Evolutionary conservation across 2,113 vertebrate genomes (phyloP), one percentile per base, ranked within the genome.

Genomic region (Albula goreensis): DNA sequence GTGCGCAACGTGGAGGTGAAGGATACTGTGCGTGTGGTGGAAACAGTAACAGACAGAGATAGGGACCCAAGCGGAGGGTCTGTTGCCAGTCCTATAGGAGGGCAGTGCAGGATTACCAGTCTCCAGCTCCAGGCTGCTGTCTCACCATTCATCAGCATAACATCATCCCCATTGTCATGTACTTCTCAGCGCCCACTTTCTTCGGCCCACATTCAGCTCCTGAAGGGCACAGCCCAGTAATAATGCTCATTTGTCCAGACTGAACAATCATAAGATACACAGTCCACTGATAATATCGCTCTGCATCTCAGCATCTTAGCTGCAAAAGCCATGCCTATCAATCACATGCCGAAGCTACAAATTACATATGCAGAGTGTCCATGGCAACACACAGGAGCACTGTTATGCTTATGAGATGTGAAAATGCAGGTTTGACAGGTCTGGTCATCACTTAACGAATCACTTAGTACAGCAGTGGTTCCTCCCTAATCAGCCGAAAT

Each of bases 1-100:
- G 98, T 99, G 95, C 98, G 98, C 95, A 99, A 99, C 0, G 98
- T 99, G 95, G 98, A 99, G 98, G 98, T 99, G 95, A 97, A 95
- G 92, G 95, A 95, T 92, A 94, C 95, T 95, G 95, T 95, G 95
- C 95, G 95, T 96, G 95, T 94, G 95, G 92, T 93, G 94, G 94
- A 91, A 94, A 94, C 93, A 96, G 95, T 96, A 96, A 95, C 92
- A 90, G 90, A 85, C 92, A 94, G 91, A 92, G 91, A 92, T 93
- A 92, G 88, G 83, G 87, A 19, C 82, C 11, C 2, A 85, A 88
- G 60, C 77, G 87, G 90, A 88, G 89, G 87, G 88, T 83, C 87
- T 90, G 90, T 74, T 81, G 89, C 89, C 86, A 91, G 92, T 92
- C 90, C 89, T 85, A 86, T 85, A 87, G 81, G 88, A 89, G 88